A percentile compares a stretch with the other conserved stretches of the same genome.
Evolutionary conservation across 2,888 invertebrate species (phyloP).

Genomic region (Unio pictorum): DNA sequence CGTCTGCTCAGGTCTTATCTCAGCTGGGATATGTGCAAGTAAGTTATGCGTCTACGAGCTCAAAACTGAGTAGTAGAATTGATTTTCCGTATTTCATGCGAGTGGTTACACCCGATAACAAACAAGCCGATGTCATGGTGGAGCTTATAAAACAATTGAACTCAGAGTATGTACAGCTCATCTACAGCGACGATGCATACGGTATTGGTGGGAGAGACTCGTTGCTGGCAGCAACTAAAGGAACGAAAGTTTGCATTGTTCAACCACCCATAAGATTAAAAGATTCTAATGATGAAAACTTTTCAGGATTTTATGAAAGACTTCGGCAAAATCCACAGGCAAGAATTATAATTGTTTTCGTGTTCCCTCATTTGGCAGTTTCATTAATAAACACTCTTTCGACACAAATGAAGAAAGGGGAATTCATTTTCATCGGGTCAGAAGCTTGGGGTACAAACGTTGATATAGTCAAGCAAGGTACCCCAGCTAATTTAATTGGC

Average conservation of each 20-base stretch:
- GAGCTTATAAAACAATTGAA: neutral
- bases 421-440: conserved; percentile 39
- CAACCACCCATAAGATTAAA: conserved; percentile 7
- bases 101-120: neutral
- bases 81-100: neutral
- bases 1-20: neutral
- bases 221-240: neutral
- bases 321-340: conserved; percentile 21
- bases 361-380: conserved; percentile 17
- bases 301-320: conserved; percentile 10
- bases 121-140: neutral
- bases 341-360: conserved; percentile 28
- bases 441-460: conserved; percentile 24
- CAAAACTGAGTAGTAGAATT: neutral
- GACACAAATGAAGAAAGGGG: conserved; percentile 13
- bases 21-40: neutral
- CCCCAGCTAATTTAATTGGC: conserved; percentile 15
- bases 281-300: conserved; percentile 13
- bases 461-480: conserved; percentile 9
- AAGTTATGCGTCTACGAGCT: neutral
- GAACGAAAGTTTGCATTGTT: conserved; percentile 5
- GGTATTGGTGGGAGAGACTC: neutral
- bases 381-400: conserved; percentile 8
- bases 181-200: neutral
- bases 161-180: conserved; percentile 1